Base-by-base conservation (phyloP, 2,888 invertebrate species). In the Eustalomyia histrio region DNA sequence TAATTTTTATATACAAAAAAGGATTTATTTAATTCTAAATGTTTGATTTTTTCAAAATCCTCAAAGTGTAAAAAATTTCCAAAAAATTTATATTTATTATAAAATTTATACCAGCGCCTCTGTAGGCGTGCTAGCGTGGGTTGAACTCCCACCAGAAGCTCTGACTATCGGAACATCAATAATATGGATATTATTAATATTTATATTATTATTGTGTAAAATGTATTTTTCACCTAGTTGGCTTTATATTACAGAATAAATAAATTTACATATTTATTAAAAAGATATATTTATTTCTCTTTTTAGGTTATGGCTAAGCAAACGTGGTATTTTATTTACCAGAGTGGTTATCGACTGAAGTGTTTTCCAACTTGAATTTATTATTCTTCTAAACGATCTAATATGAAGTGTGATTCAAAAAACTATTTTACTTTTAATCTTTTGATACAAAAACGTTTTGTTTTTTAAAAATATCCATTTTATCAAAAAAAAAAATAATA, bases 221-320 rank as follows among this genome's bases (percentile, higher is more conserved):
- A n/a, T n/a, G n/a, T n/a, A n/a, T n/a, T n/a, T n/a, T n/a, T n/a
- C n/a, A n/a, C n/a, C n/a, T n/a, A n/a, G n/a, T n/a, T n/a, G n/a
- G n/a, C n/a, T n/a, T n/a, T n/a, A n/a, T n/a, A n/a, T n/a, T n/a
- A n/a, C n/a, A n/a, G n/a, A n/a, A n/a, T n/a, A n/a, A n/a, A n/a
- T n/a, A n/a, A n/a, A n/a, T n/a, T n/a, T n/a, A n/a, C n/a, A n/a
- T n/a, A n/a, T n/a, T n/a, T n/a, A n/a, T n/a, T n/a, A n/a, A n/a
- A n/a, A n/a, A n/a, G n/a, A n/a, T n/a, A n/a, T n/a, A n/a, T n/a
- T n/a, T n/a, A n/a, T n/a, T 67, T n/a, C n/a, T 47, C n/a, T 47
- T 47, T 91, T 0, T 91, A 95, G 95, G 4, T 92, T 95, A 72
- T 96, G 96, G 95, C 91, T 96, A 86, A 90, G 90, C 88, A 91